These are phyloP conservation scores for Temnothorax ravouxi DNA, from an alignment of 2,888 invertebrate species.

Conservation along the genomic window DNA sequence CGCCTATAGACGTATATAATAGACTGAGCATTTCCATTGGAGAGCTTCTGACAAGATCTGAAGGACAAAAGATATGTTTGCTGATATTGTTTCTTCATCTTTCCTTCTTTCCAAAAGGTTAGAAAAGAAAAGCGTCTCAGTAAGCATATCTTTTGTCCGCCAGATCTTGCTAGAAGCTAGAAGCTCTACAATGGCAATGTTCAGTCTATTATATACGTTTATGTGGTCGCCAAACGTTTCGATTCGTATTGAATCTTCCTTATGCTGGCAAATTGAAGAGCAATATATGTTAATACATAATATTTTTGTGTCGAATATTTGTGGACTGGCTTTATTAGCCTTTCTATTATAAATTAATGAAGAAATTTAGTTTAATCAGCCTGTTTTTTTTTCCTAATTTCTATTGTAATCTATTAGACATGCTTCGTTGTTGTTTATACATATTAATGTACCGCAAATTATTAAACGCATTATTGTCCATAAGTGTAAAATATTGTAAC, in stretches of 20 bases:
- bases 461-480: constrained; percentile 14
- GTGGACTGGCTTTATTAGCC: not conserved
- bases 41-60: too few species aligned
- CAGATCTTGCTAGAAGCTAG: too few species aligned
- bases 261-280: not conserved
- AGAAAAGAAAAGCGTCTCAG: too few species aligned
- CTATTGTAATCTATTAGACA: not conserved
- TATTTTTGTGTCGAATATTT: not conserved
- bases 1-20: too few species aligned
- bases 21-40: too few species aligned
- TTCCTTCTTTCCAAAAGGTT: too few species aligned
- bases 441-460: not conserved
- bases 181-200: too few species aligned
- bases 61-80: too few species aligned
- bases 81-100: too few species aligned
- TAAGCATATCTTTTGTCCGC: too few species aligned
- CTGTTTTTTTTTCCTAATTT: not conserved
- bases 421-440: not conserved
- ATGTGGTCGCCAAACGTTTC: too few species aligned
- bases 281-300: not conserved
- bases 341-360: not conserved
- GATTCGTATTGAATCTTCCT: not conserved
- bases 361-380: not conserved
- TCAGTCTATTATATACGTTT: too few species aligned
- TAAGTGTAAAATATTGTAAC: constrained; percentile 12